A percentile compares a stretch with the other conserved stretches of the same genome.
These are phyloP conservation scores for Aeoliscus strigatus DNA, from an alignment of 2,797 vertebrate species.

Conservation along the genomic window DNA sequence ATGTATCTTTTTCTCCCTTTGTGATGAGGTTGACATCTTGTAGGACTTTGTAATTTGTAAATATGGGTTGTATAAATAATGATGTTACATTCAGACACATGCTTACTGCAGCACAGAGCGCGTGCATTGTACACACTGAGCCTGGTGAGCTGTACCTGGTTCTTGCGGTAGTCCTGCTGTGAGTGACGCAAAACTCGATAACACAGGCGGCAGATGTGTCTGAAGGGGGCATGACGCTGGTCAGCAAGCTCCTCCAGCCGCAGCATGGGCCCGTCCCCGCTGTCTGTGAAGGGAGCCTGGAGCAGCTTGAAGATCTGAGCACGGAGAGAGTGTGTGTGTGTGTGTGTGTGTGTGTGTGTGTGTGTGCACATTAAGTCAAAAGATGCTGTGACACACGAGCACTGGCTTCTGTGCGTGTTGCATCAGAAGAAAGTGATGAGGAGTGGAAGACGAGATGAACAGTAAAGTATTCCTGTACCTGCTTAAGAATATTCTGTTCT, in stretches of 20 bases:
- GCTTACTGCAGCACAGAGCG: too few relatives aligned
- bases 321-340: not conserved
- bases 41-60: too few relatives aligned
- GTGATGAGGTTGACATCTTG: too few relatives aligned
- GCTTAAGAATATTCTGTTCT: conserved; percentile 98
- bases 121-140: too few relatives aligned
- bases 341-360: too few relatives aligned
- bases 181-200: conserved; percentile 95
- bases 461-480: conserved; percentile 73
- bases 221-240: conserved; percentile 94
- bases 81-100: too few relatives aligned
- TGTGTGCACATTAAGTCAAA: too few relatives aligned
- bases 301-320: conserved; percentile 94
- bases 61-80: too few relatives aligned
- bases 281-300: conserved; percentile 95
- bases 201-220: conserved; percentile 95
- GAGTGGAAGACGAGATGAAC: not conserved
- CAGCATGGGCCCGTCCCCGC: conserved; percentile 94
- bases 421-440: too few relatives aligned
- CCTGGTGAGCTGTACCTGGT: conserved; percentile 79
- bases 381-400: too few relatives aligned
- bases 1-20: too few relatives aligned
- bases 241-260: conserved; percentile 93
- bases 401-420: too few relatives aligned
- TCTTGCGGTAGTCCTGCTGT: conserved; percentile 98